A percentile compares a stretch with the other conserved stretches of the same genome.
Conservation (phyloP, 2,888 invertebrate species). For the Azorinus chamasolen region DNA sequence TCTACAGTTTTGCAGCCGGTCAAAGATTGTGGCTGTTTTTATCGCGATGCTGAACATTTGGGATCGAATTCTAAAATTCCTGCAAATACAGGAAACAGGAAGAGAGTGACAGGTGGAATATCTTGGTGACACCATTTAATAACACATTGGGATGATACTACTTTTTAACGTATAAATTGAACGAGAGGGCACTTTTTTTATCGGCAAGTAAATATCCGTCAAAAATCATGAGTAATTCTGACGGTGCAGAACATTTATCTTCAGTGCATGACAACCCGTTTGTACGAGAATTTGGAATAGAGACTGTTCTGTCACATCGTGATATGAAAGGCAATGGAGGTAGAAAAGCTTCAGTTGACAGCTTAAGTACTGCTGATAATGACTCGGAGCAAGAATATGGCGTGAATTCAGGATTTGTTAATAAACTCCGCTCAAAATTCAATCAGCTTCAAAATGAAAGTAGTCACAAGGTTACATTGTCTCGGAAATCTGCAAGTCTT, state of each 20-base stretch:
- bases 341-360: conserved; percentile 12
- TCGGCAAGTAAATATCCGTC: neutral
- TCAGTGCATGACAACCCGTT: conserved; percentile 69
- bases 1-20: no score
- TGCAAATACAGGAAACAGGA: conserved; percentile 19
- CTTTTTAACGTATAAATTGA: no score
- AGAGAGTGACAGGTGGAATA: conserved; percentile 19
- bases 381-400: conserved; percentile 77
- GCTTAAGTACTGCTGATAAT: conserved; percentile 28
- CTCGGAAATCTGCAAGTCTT: conserved; percentile 75
- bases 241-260: conserved; percentile 57
- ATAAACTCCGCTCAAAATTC: conserved; percentile 80
- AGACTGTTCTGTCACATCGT: conserved; percentile 5
- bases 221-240: conserved; percentile 17
- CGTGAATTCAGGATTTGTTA: conserved; percentile 84
- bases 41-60: no score
- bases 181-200: no score
- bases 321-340: neutral
- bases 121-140: no score
- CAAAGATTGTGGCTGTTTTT: no score
- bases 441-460: conserved; percentile 56
- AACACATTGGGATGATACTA: no score
- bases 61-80: neutral
- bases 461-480: conserved; percentile 39
- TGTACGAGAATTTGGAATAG: conserved; percentile 46